Conservation (phyloP, 2,888 invertebrate genomes). For the Biston betularia region DNA sequence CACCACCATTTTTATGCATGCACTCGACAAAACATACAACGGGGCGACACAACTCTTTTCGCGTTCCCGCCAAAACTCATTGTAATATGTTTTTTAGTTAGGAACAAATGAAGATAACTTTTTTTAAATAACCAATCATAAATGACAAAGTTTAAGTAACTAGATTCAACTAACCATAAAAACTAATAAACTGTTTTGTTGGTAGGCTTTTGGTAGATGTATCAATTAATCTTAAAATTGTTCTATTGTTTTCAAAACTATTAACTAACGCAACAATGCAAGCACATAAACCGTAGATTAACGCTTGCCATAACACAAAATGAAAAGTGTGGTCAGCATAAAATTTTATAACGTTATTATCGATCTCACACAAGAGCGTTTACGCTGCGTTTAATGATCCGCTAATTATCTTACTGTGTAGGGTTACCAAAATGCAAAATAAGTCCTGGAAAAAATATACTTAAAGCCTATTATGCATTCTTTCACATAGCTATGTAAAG, state of each 20-base stretch:
- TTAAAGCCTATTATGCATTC: too few species aligned
- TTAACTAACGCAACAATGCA: slow-evolving; percentile 19
- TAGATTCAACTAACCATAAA: too few species aligned
- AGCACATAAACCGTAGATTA: slow-evolving; percentile 35
- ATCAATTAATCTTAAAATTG: neutral
- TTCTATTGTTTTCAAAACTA: slow-evolving; percentile 5
- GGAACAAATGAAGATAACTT: too few species aligned
- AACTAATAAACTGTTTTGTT: too few species aligned
- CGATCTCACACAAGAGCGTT: slow-evolving; percentile 66
- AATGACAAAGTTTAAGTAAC: too few species aligned
- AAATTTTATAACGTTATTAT: slow-evolving; percentile 64
- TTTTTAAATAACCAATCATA: too few species aligned
- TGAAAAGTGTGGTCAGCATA: slow-evolving; percentile 44
- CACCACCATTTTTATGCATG: too few species aligned
- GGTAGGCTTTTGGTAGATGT: neutral
- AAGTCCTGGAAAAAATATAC: neutral
- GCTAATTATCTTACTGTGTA: slow-evolving; percentile 63
- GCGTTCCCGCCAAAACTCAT: too few species aligned
- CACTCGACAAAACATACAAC: too few species aligned
- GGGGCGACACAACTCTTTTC: too few species aligned
- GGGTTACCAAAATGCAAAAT: slow-evolving; percentile 4
- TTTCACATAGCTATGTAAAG: too few species aligned
- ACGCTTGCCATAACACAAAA: slow-evolving; percentile 41
- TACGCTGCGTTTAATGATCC: slow-evolving; percentile 68
- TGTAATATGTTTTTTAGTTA: too few species aligned